Evolutionary conservation across 2,797 vertebrate genomes (phyloP), one percentile per base, ranked within the genome.

Genomic region (Bovichtus diacanthus): DNA sequence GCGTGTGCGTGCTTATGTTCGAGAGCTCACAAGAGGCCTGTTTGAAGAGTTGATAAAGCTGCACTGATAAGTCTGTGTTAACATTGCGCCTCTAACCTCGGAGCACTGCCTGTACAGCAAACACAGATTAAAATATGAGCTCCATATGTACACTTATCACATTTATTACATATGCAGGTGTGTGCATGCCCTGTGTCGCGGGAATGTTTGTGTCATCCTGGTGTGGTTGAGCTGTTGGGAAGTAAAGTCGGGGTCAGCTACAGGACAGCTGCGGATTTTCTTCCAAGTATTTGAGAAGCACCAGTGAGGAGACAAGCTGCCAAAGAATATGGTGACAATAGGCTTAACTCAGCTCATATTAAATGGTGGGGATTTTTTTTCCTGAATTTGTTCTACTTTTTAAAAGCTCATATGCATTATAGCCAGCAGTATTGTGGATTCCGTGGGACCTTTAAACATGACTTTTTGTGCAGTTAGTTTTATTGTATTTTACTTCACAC

Each of bases 21-120:
- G 41, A 85, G 84, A 67, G 89, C 62, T 78, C 78, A 79, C 74
- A 74, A 68, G 82, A 79, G 81, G 75, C 50, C 73, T 88, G 76
- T 88, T 87, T 82, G 72, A 74, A 74, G 74, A 78, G 82, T 56
- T 85, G 86, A 90, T 92, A 91, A 91, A 90, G 78, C 73, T 66
- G 43, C 47, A 53, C 80, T 89, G 88, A 91, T 91, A 90, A 88
- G 80, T 80, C 71, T 67, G 69, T 64, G 58, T 70, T 83, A 61
- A 70, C 72, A 76, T 19, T 65, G 71, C 4, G 38, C 47, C 29
- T 49, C n/a, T 77, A 61, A 64, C 56, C 59, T 47, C 23, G 36
- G 18, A 76, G 54, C 44, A 10, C 41, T 23, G 56, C 25, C 59
- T 46, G 56, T 62, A 78, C 63, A 65, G 53, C 76, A 84, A 88